Conservation (phyloP, 1,140 invertebrate genomes). For the Gonioctena quinquepunctata region DNA sequence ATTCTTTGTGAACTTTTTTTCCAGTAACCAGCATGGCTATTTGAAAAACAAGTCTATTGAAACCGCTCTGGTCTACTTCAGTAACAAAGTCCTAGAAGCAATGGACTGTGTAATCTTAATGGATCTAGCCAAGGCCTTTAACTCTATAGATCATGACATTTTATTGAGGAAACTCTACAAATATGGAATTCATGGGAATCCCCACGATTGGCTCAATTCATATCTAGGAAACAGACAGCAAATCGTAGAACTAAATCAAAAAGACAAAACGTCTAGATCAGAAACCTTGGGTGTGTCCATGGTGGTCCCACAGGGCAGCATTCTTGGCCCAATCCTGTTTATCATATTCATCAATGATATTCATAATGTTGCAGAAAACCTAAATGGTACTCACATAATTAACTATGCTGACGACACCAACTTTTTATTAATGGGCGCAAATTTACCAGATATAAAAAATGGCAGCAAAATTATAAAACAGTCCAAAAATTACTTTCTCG, state of each 20-base stretch:
- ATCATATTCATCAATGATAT: neutral
- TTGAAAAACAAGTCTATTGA: neutral
- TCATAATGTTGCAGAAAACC: neutral
- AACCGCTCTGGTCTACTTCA: neutral
- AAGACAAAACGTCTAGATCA: neutral
- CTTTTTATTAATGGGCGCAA: neutral
- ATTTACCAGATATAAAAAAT: conserved; percentile 2
- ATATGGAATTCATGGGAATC: neutral
- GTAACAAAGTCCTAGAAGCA: neutral
- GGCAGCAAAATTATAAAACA: neutral
- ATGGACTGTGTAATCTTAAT: neutral
- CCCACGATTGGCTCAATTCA: neutral
- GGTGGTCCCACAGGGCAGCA: too few relatives aligned
- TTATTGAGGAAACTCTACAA: neutral
- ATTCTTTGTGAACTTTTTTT: neutral
- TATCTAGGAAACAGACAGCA: neutral
- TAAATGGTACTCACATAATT: neutral
- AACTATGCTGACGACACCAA: neutral
- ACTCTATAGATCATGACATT: conserved; percentile 60
- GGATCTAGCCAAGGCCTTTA: neutral
- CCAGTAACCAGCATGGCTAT: neutral
- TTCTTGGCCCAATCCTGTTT: too few relatives aligned
- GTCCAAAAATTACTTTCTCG: neutral
- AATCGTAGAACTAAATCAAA: neutral
- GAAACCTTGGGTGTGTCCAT: too few relatives aligned